Conservation (phyloP, 2,888 invertebrate species). For the Megastigmus dorsalis region DNA sequence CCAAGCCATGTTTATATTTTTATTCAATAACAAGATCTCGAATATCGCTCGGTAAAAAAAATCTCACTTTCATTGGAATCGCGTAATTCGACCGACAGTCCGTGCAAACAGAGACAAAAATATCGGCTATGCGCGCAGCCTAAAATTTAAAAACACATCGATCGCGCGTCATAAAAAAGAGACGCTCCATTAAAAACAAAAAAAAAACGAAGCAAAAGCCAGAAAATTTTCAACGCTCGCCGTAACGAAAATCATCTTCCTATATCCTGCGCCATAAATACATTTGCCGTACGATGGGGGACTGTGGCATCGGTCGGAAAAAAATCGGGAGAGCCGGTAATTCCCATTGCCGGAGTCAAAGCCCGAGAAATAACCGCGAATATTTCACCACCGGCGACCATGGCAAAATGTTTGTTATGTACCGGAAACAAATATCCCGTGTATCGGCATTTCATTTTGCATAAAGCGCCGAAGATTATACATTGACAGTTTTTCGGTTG, state of each 20-base stretch:
- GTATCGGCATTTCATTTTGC: neutral
- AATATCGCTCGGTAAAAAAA: no score
- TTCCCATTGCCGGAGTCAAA: slow-evolving; percentile 9
- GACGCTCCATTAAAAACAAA: neutral
- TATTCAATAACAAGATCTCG: no score
- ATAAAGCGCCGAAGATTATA: neutral
- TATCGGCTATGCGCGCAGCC: no score
- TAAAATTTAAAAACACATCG: neutral
- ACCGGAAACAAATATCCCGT: neutral
- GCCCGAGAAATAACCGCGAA: neutral
- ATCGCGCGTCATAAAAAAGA: neutral
- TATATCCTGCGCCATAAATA: slow-evolving; percentile 17
- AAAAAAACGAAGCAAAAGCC: no score
- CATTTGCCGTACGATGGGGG: neutral
- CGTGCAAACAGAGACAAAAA: neutral
- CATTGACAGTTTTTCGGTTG: neutral
- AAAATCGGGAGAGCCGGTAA: slow-evolving; percentile 39
- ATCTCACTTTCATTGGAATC: no score
- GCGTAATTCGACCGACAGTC: no score
- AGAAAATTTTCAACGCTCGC: neutral
- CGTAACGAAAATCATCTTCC: slow-evolving; percentile 21
- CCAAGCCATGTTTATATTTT: no score
- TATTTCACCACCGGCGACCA: neutral
- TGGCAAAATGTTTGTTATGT: slow-evolving; percentile 14
- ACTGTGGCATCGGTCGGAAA: slow-evolving; percentile 1